Evolutionary conservation across 2,797 vertebrate species (phyloP).

Genomic region (Sebastes iracundus): DNA sequence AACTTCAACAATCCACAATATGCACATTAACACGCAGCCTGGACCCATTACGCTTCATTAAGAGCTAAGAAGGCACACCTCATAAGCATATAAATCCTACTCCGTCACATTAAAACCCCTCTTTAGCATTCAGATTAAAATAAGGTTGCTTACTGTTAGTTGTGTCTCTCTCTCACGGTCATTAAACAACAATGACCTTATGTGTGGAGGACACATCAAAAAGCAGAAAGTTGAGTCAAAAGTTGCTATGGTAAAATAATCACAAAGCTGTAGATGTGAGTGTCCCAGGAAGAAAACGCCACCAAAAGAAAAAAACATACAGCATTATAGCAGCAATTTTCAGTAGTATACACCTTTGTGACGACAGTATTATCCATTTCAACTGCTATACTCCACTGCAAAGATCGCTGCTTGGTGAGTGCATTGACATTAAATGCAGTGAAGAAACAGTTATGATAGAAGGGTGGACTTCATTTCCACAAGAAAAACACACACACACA

Average conservation of each 20-base stretch:
- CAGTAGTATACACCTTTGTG: slow-evolving; percentile 19
- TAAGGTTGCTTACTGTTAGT: background rate
- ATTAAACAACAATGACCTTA: background rate
- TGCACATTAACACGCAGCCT: background rate
- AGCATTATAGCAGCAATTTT: slow-evolving; percentile 27
- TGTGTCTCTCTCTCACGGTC: background rate
- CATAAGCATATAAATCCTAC: slow-evolving; percentile 5
- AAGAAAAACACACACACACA: background rate
- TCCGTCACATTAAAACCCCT: slow-evolving; percentile 14
- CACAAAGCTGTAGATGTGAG: background rate
- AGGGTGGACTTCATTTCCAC: slow-evolving; percentile 13
- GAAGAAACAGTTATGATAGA: background rate
- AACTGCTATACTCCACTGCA: background rate
- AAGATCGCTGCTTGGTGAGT: slow-evolving; percentile 13
- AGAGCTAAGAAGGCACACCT: slow-evolving; percentile 62
- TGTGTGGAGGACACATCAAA: background rate
- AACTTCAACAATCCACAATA: slow-evolving; percentile 11
- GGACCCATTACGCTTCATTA: background rate
- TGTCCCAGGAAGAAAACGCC: background rate
- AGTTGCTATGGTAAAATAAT: background rate
- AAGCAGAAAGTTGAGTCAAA: background rate
- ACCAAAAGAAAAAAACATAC: background rate
- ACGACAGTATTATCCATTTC: background rate
- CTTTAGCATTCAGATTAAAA: background rate
- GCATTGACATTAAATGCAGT: slow-evolving; percentile 13